Conservation (phyloP, 2,888 invertebrate genomes). For the Cataglyphis rosenhaueri region DNA sequence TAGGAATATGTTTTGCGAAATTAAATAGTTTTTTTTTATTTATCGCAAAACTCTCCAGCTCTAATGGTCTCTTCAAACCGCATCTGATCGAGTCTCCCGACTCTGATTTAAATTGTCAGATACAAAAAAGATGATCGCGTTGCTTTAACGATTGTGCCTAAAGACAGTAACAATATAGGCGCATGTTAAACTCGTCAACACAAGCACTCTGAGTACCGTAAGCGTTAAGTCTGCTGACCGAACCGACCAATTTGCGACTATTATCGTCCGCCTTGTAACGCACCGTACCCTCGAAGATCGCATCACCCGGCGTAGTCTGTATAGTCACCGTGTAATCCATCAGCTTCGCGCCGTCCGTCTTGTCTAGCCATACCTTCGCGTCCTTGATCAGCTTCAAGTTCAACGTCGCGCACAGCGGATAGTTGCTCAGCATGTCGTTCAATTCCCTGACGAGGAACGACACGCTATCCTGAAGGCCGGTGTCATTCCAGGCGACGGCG, state of each 20-base stretch:
- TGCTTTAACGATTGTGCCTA: slow-evolving; percentile 64
- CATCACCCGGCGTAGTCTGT: slow-evolving; percentile 89
- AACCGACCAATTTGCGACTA: slow-evolving; percentile 88
- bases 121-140: slow-evolving; percentile 9
- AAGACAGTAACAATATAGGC: slow-evolving; percentile 92
- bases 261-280: slow-evolving; percentile 84
- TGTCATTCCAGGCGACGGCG: slow-evolving; percentile 87
- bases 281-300: slow-evolving; percentile 93
- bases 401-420: slow-evolving; percentile 89
- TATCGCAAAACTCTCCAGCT: background rate
- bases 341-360: slow-evolving; percentile 85
- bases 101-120: slow-evolving; percentile 16
- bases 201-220: slow-evolving; percentile 94
- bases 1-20: background rate
- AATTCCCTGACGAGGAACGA: slow-evolving; percentile 88
- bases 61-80: background rate
- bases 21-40: background rate
- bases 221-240: slow-evolving; percentile 92
- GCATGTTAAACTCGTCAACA: slow-evolving; percentile 90
- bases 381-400: slow-evolving; percentile 88
- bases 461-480: slow-evolving; percentile 88
- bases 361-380: slow-evolving; percentile 87
- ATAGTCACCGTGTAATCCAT: slow-evolving; percentile 89
- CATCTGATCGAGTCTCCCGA: background rate
- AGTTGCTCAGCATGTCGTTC: slow-evolving; percentile 88